Base-by-base conservation (phyloP, 1,140 invertebrate genomes). In the Asbolus verrucosus region DNA sequence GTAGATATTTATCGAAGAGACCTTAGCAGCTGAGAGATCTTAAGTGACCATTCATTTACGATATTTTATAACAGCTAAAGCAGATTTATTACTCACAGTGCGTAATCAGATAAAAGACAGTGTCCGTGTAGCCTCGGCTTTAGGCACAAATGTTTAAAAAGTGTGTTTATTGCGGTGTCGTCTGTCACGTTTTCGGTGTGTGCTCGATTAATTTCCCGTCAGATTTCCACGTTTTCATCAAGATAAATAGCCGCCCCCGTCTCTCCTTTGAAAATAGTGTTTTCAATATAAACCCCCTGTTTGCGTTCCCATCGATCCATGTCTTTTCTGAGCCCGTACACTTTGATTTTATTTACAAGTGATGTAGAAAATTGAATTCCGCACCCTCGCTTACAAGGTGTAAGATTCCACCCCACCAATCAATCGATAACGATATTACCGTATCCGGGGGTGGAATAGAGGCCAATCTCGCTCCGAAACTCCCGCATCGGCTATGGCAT, bases 341-440 rank as follows among this genome's bases (percentile, higher is more conserved):
- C 77, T 79, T 75, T 76, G 77, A 79, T 80, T 79, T 80, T 78
- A 80, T 80, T 80, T 77, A 78, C 79, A 78, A 80, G 76, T 78
- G 79, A 80, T 80, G 79, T 79, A 79, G 79, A 80, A 80, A 80
- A 80, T 80, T 80, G 79, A 78, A 80, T 79, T 80, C 77, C 77
- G 75, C 79, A 73, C 76, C 76, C 77, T 73, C 33, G 18, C 46
- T 65, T 72, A 67, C 68, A 73, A 77, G 76, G 76, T 79, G 76
- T 73, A 67, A 74, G 76, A 75, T 77, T 77, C 73, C 73, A 71
- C 71, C 67, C 69, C 69, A 65, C 63, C 73, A 71, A 78, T 79
- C 76, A 76, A 79, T 79, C 75, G 76, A 77, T 77, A 76, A 73
- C 36, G 63, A 70, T 70, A 65, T 70, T 27, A 61, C 69, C 54